Base-by-base conservation (phyloP, 1,140 invertebrate genomes). In the Leptinotarsa lineolata region DNA sequence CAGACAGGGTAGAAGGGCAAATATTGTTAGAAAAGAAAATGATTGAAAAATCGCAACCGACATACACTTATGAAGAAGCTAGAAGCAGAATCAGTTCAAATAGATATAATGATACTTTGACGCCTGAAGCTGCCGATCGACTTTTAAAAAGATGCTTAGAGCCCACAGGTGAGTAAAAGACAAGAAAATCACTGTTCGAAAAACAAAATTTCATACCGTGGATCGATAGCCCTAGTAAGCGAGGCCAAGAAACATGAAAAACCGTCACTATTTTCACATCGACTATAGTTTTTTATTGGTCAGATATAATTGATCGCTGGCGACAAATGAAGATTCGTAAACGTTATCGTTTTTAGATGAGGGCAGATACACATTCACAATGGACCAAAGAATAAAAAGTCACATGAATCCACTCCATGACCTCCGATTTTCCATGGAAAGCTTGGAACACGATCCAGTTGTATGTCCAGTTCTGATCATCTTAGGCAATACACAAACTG, bases 1-100 rank as follows among this genome's bases (percentile, higher is more conserved):
- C 70, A 75, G 39, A 76, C 6, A 45, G 77, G 4, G 79, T 84
- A 67, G 81, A 86, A 18, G 63, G 75, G 0, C 69, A 77, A 44
- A 76, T 83, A 65, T 79, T 75, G 74, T 76, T 76, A 4, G 75
- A 82, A 67, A 73, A 79, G 20, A 74, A 79, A n/a, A 78, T 81
- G 73, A 80, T 82, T 74, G 78, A 69, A 4, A 66, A 68, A 20
- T 54, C 76, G 8, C 74, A 79, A 18, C 83, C 74, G 6, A 74
- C 74, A 2, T 88, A 89, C 74, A 85, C 85, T 3, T 86, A 86
- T 71, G 85, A 89, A n/a, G 85, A 89, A 80, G 84, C 87, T 5
- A 46, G 89, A 2, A 72, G 86, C 12, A 81, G 84, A 24, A n/a
- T 66, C 2, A 39, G 15, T 20, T 1, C 2, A 30, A 66, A 66